These are phyloP conservation scores for Amphibalanus amphitrite DNA, from an alignment of 1,140 invertebrate species.

Conservation along the genomic window DNA sequence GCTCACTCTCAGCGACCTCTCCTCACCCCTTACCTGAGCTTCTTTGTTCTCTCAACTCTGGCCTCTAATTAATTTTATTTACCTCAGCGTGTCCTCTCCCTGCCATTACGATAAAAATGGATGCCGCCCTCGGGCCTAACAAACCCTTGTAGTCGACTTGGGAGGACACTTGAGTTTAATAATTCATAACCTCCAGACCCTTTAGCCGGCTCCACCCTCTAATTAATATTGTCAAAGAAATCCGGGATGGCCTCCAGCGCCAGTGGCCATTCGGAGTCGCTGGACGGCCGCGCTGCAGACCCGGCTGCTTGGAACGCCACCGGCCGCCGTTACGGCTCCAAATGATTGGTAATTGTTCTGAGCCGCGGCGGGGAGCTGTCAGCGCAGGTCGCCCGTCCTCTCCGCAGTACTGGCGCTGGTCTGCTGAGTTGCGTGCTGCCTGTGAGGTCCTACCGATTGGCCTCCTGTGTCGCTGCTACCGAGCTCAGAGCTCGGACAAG, in stretches of 20 bases:
- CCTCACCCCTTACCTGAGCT: not conserved
- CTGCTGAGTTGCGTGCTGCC: not conserved
- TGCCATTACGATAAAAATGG: conserved; percentile 1
- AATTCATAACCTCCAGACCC: not conserved
- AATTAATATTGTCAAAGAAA: conserved; percentile 1
- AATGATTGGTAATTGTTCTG: not conserved
- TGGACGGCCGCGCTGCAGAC: not conserved
- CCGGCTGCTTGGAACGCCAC: not conserved
- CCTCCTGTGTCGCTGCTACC: not conserved
- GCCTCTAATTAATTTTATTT: conserved; percentile 2
- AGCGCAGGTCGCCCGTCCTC: too few species aligned
- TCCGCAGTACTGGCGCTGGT: not conserved
- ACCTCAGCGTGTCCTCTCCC: not conserved
- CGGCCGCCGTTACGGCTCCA: not conserved
- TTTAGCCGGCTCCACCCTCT: not conserved
- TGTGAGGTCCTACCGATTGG: not conserved
- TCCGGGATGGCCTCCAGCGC: not conserved
- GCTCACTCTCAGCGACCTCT: not conserved
- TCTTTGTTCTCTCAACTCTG: not conserved
- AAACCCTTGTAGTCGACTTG: not conserved
- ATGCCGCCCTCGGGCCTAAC: not conserved
- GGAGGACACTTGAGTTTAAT: not conserved
- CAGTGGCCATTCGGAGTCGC: not conserved
- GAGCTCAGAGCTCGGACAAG: not conserved
- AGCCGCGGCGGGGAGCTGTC: not conserved